These are phyloP conservation scores for Taenioides sp. DNA, from an alignment of 2,797 vertebrate genomes.

Conservation along the genomic window DNA sequence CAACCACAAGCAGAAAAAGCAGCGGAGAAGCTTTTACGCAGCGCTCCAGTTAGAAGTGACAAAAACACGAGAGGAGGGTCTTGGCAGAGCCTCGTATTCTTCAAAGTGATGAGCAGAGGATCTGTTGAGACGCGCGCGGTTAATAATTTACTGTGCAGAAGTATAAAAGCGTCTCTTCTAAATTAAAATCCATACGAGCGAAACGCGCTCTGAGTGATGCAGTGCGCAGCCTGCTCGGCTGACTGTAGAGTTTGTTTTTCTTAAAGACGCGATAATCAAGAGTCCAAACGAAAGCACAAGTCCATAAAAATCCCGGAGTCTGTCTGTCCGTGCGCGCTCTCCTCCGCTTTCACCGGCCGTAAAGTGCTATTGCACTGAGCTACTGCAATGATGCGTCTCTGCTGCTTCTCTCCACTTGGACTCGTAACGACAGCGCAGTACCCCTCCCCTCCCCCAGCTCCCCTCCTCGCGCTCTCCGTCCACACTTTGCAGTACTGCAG, in stretches of 20 bases:
- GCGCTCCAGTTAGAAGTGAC: slow-evolving; percentile 40
- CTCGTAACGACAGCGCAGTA: slow-evolving; percentile 72
- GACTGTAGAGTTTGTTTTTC: slow-evolving; percentile 23
- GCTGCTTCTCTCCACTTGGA: slow-evolving; percentile 63
- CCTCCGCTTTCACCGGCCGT: slow-evolving; percentile 38
- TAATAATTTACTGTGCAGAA: slow-evolving; percentile 42
- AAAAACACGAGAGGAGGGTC: slow-evolving; percentile 26
- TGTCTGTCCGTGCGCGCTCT: slow-evolving; percentile 26
- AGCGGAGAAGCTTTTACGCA: slow-evolving; percentile 24
- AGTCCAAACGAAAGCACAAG: slow-evolving; percentile 26
- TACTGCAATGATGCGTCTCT: slow-evolving; percentile 82
- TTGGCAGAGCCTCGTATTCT: slow-evolving; percentile 51
- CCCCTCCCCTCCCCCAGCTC: slow-evolving; percentile 22
- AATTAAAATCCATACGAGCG: slow-evolving; percentile 53
- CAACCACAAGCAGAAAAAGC: slow-evolving; percentile 24
- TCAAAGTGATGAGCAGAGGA: slow-evolving; percentile 60
- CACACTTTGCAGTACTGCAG: slow-evolving; percentile 77
- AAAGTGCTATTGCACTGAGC: slow-evolving; percentile 48
- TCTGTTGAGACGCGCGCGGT: slow-evolving; percentile 58
- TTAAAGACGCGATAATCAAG: slow-evolving; percentile 39
- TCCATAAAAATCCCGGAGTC: slow-evolving; percentile 38
- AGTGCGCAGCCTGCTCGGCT: slow-evolving; percentile 46
- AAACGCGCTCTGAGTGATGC: slow-evolving; percentile 46
- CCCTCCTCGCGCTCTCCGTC: slow-evolving; percentile 21
- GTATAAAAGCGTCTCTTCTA: slow-evolving; percentile 32